These are phyloP conservation scores for Phortica magna DNA, from an alignment of 2,888 invertebrate genomes.

Conservation along the genomic window DNA sequence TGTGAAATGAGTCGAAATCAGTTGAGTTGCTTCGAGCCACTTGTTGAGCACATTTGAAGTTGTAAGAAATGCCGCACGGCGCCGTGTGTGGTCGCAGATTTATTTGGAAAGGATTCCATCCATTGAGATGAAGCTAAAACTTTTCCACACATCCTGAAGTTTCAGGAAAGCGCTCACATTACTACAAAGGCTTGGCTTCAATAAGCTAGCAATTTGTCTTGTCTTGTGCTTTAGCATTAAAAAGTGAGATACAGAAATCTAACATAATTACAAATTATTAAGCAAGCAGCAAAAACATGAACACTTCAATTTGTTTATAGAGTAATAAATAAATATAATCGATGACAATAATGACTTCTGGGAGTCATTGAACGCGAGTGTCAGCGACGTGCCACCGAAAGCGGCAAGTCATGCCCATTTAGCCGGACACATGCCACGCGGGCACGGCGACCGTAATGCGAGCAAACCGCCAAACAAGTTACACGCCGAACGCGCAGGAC, in stretches of 20 bases:
- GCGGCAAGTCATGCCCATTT: slow-evolving; percentile 70
- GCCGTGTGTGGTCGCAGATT: slow-evolving; percentile 27
- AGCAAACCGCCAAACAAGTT: neutral
- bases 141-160: neutral
- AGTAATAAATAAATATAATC: neutral
- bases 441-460: neutral
- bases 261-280: too few relatives aligned
- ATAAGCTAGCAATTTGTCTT: too few relatives aligned
- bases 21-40: slow-evolving; percentile 4
- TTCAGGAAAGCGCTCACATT: too few relatives aligned
- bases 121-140: neutral
- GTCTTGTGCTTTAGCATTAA: too few relatives aligned
- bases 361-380: neutral
- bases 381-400: slow-evolving; percentile 64
- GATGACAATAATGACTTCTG: neutral
- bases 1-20: slow-evolving; percentile 14
- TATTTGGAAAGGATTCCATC: slow-evolving; percentile 12
- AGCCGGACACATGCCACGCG: slow-evolving; percentile 60
- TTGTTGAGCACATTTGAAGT: slow-evolving; percentile 6
- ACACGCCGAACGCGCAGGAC: neutral
- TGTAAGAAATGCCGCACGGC: slow-evolving; percentile 6
- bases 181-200: too few relatives aligned
- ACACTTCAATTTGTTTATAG: neutral
- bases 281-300: neutral
- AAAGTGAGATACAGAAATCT: too few relatives aligned